Evolutionary conservation across 2,113 vertebrate species (phyloP), one percentile per base, ranked within the genome.

Genomic region (Heloderma charlesbogerti): DNA sequence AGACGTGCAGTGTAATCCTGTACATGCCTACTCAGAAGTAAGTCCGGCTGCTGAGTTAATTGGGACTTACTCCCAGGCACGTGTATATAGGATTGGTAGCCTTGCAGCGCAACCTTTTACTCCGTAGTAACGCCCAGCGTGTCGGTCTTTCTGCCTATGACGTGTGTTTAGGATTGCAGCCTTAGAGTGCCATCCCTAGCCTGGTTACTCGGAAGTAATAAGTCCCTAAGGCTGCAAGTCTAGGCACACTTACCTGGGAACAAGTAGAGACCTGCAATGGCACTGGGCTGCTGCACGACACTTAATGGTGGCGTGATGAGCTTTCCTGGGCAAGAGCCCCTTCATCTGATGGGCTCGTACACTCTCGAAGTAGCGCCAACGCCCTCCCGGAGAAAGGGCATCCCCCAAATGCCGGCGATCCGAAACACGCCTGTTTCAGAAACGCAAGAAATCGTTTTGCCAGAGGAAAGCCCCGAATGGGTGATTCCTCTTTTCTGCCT

Each of bases 401-500:
- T 88, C 71, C 90, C 93, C 88, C 91, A 91, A 94, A 93, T 91
- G 71, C 94, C 88, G 92, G 94, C 95, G 96, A 96, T 96, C 94
- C 94, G 92, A 90, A 95, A 94, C 93, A 94, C 92, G 93, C 94
- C 95, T 96, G 95, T 95, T 97, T 96, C 95, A 93, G 94, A 94
- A 95, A 95, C 92, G 96, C 93, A 83, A 93, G 94, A 92, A 94
- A 96, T 93, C 95, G 95, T 96, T 96, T 97, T 97, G 91, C 94
- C 92, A 45, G 86, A 48, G 94, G 91, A 93, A 95, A 97, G 95
- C 94, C 94, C 93, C 77, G 94, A 45, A 91, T 93, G 67, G 80
- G 88, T 88, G 92, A 3, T 93, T 92, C 92, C 82, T 93, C 87
- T 86, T 63, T 94, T 86, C 57, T 75, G 63, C 91, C 90, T 71